Percentiles rank a stretch among this genome's conserved stretches.
Evolutionary conservation across 2,888 invertebrate genomes (phyloP).

Genomic region (Caenorhabditis japonica): DNA sequence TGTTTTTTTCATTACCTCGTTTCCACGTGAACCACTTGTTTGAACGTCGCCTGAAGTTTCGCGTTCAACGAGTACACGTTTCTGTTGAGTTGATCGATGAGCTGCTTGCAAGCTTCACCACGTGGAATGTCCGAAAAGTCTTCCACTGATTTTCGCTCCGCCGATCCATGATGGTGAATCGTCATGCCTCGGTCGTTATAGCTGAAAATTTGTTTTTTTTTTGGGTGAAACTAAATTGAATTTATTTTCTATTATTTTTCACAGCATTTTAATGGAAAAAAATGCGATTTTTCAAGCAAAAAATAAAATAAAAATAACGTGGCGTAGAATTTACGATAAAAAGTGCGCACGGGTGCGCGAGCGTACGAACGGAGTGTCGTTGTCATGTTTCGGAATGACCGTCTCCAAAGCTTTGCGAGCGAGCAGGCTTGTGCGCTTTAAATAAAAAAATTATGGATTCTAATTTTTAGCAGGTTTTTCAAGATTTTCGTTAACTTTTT

Average conservation of each 20-base stretch:
- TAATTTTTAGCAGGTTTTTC: neutral
- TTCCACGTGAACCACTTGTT: conserved; percentile 50
- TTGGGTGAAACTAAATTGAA: no score
- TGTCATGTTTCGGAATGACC: no score
- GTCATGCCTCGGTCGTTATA: conserved; percentile 44
- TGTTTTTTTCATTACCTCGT: conserved; percentile 18
- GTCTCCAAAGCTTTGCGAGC: neutral
- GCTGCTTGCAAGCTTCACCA: conserved; percentile 49
- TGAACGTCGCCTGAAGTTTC: conserved; percentile 35
- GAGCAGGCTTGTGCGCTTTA: neutral
- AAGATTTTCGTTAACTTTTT: no score
- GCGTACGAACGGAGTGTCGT: conserved; percentile 19
- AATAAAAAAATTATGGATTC: neutral
- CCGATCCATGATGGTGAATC: conserved; percentile 41
- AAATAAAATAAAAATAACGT: conserved; percentile 15
- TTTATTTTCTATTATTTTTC: neutral
- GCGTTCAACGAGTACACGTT: conserved; percentile 35
- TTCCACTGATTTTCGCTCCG: conserved; percentile 33
- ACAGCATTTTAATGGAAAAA: no score
- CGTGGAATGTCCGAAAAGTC: conserved; percentile 50
- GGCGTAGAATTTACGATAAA: conserved; percentile 40
- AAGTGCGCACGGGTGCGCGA: neutral
- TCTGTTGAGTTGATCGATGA: conserved; percentile 48
- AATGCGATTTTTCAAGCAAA: neutral
- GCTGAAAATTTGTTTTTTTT: no score